Base-by-base conservation (phyloP, 2,888 invertebrate genomes). In the Metallyticus violacea region DNA sequence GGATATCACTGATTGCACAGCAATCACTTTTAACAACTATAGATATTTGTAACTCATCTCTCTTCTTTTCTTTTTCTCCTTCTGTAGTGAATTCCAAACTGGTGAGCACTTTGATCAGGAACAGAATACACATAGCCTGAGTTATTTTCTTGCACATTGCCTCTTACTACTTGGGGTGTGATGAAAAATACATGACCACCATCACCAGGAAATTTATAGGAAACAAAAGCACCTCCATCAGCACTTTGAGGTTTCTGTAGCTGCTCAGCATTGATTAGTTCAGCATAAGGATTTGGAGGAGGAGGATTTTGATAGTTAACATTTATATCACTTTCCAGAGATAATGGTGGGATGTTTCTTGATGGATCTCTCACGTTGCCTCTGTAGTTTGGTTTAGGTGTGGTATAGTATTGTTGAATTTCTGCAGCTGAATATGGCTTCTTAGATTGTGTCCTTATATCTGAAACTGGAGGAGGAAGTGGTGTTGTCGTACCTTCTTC, bases 121-220 rank as follows among this genome's bases (percentile, higher is more conserved):
- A 29, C 7, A 7, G 77, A 25, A 26, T 83, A 77, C 6, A 83
- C 25, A 6, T 77, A 83, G 2, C 26, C 76, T 22, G 7, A 28
- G 5, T 26, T 27, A 28, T 7, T 77, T 27, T 83, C 77, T 77
- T 77, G 77, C 25, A 27, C 7, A 22, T 29, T 77, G 7, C 28
- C 28, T 90, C 90, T 88, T 76, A 92, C 93, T 27, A 94, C 93
- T 90, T 95, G 96, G 2, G 96, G 96, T 86, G 96, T 96, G 87
- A 96, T 92, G 92, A 96, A 96, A 91, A 96, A 96, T 90, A 96
- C 96, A 91, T 96, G 96, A 0, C 96, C 96, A 25, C 88, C 88
- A 9, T 95, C 95, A 0, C 96, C 96, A 0, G 96, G 96, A 87
- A 96, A 92, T 89, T 94, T 92, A 91, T 96, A 96, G 9, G 96